Percentiles rank a stretch among this genome's conserved stretches.
Evolutionary conservation across 2,113 vertebrate species (phyloP).

Genomic region (Serinus canaria): DNA sequence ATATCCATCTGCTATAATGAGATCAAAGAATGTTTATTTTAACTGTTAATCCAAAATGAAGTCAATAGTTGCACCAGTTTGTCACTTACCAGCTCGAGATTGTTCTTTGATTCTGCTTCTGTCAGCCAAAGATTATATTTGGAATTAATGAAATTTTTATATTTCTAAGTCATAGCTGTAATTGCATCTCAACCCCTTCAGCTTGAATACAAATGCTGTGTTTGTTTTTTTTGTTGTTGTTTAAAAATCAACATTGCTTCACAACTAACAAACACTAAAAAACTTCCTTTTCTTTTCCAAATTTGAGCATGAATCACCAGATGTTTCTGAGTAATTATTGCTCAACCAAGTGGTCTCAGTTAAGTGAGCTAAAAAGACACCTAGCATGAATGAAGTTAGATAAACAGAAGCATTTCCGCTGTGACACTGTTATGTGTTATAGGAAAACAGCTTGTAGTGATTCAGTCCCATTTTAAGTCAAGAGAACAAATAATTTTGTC

Average conservation of each 20-base stretch:
- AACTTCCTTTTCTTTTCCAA: neutral
- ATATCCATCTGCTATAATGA: neutral
- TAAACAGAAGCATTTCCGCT: neutral
- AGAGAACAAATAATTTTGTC: neutral
- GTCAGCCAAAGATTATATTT: neutral
- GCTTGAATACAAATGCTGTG: neutral
- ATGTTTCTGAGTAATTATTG: neutral
- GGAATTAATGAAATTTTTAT: neutral
- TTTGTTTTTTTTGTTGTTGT: neutral
- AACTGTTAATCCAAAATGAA: neutral
- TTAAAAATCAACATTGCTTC: neutral
- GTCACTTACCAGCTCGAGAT: neutral
- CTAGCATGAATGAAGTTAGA: neutral
- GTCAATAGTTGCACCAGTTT: neutral
- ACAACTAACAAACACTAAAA: neutral
- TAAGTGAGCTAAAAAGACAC: neutral
- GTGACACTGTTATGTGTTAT: neutral
- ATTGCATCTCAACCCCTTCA: neutral
- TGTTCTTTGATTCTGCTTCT: neutral
- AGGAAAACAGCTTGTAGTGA: neutral
- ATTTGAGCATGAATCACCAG: neutral
- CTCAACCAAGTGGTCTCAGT: neutral
- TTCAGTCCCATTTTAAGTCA: neutral
- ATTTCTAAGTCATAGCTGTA: neutral
- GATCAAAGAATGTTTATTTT: conserved; percentile 16